Evolutionary conservation across 2,113 vertebrate genomes (phyloP).

Genomic region (Grammomys dolichurus): DNA sequence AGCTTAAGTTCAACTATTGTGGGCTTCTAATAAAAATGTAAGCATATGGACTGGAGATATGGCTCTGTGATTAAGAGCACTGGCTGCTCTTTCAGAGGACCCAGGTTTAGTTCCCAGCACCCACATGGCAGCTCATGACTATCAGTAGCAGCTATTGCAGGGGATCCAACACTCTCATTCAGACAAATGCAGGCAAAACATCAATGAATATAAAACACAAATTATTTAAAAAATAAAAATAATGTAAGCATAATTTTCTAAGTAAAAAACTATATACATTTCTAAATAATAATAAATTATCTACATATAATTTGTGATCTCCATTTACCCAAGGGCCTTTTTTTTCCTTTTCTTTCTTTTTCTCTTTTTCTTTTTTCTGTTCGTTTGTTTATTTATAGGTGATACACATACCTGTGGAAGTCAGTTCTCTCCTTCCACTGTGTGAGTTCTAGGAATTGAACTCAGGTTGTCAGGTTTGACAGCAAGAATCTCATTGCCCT

Average conservation of each 20-base stretch:
- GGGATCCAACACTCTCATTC: too few relatives aligned
- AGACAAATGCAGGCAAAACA: too few relatives aligned
- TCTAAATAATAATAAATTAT: background rate
- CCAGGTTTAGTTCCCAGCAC: too few relatives aligned
- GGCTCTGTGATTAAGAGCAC: too few relatives aligned
- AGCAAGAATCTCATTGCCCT: background rate
- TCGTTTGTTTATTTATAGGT: background rate
- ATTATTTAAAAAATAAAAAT: too few relatives aligned
- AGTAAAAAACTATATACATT: background rate
- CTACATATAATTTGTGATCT: background rate
- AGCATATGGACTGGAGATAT: background rate
- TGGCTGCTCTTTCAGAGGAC: too few relatives aligned
- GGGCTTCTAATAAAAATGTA: background rate
- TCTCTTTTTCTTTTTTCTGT: background rate
- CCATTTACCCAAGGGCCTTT: background rate
- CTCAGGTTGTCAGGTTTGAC: background rate
- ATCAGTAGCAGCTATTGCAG: too few relatives aligned
- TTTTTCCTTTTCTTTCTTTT: background rate
- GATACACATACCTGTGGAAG: too few relatives aligned
- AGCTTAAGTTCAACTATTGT: background rate
- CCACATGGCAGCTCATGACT: too few relatives aligned
- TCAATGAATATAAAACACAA: too few relatives aligned
- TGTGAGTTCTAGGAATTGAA: background rate
- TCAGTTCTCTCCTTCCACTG: background rate
- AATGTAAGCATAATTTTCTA: slow-evolving; percentile 18